These are phyloP conservation scores for Beris morrisii DNA, from an alignment of 2,888 invertebrate genomes.

Conservation along the genomic window DNA sequence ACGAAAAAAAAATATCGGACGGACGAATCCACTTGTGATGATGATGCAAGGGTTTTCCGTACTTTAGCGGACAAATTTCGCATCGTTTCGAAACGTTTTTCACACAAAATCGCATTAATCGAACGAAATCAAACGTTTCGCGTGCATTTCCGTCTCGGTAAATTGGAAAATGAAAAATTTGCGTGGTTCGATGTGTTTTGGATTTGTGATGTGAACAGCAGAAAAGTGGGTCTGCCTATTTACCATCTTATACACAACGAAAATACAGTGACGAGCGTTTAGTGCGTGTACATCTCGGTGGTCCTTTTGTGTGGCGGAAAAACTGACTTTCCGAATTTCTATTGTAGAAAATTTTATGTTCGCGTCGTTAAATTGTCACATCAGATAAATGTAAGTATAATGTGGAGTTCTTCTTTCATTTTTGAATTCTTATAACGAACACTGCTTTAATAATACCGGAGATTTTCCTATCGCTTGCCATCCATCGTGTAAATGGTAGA, in stretches of 20 bases:
- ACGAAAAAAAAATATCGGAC: conserved; percentile 15
- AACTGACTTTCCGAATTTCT: too few relatives aligned
- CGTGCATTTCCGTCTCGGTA: background rate
- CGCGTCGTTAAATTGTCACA: too few relatives aligned
- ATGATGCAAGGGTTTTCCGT: conserved; percentile 37
- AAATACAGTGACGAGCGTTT: background rate
- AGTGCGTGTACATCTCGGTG: too few relatives aligned
- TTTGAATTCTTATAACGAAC: too few relatives aligned
- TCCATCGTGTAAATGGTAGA: too few relatives aligned
- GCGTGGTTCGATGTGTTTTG: conserved; percentile 20
- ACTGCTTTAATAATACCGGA: too few relatives aligned
- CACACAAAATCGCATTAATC: background rate
- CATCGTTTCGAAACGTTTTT: background rate
- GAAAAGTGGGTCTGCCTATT: conserved; percentile 32
- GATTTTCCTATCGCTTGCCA: too few relatives aligned
- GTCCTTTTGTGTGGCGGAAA: too few relatives aligned
- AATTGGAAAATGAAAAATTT: background rate
- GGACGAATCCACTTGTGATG: conserved; percentile 36
- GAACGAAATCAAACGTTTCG: background rate
- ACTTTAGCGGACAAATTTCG: background rate
- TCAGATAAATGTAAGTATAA: too few relatives aligned
- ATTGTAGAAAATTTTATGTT: too few relatives aligned
- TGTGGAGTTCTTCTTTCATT: too few relatives aligned
- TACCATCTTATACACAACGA: conserved; percentile 11
- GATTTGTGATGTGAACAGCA: conserved; percentile 20